Evolutionary conservation across 2,113 vertebrate species (phyloP), one percentile per base, ranked within the genome.

Genomic region (Hystrix cristata): DNA sequence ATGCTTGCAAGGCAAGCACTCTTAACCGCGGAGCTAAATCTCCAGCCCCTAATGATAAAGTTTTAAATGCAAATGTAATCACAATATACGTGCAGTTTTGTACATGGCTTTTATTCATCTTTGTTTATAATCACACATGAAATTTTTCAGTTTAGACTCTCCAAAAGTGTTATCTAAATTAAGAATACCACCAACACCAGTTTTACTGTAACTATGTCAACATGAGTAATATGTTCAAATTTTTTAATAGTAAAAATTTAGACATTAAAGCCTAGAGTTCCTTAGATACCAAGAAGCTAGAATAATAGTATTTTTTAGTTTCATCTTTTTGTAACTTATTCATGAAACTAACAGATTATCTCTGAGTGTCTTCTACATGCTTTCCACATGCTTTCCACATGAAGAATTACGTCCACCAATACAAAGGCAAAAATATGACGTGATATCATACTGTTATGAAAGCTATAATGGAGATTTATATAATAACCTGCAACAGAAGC

Each of bases 261-360:
- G 7, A 87, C 21, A 84, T 62, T 80, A 55, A 83, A 82, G 31
- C 82, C 38, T 81, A 80, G 11, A 79, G 6, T 55, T 95, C 46
- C 46, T 64, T 91, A 21, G 48, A 60, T 91, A 88, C 34, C n/a
- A 91, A 31, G 18, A 91, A 84, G n/a, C 27, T 48, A 92, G 7
- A 90, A 60, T 38, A 69, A 87, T 38, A 38, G 23, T 64, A 79
- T 95, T 59, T 62, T 85, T 95, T 96, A 90, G 4, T 67, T 94
- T 93, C 79, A 95, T 21, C 91, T 57, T 85, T 90, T 87, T 81
- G 34, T 91, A 84, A 95, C 87, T 4, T 95, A 27, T 29, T 84
- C 19, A 93, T 87, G 80, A 94, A 34, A 43, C 76, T 31, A 92
- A 93, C 51, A 96, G 86, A 34, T 71, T 57, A 60, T 57, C 51